phyloP scores from a whole-genome alignment of 2,797 vertebrate genomes.

The Eurystomus glaucurus region DNA sequence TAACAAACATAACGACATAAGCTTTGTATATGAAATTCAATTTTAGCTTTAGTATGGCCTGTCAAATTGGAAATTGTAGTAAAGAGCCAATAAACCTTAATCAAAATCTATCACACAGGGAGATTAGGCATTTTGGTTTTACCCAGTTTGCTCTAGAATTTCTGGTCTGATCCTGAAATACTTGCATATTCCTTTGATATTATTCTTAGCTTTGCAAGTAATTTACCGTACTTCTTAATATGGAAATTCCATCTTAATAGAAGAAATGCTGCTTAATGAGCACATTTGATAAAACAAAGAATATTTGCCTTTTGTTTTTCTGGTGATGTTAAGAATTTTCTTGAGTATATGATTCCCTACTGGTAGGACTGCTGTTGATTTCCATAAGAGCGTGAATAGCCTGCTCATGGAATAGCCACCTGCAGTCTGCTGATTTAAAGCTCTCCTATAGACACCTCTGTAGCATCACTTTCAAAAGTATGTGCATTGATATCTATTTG shows the following conservation, averaged over 20 bases:
- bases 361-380: background rate
- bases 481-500: background rate
- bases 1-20: conserved; percentile 71
- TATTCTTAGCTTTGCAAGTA: conserved; percentile 22
- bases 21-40: conserved; percentile 73
- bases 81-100: conserved; percentile 71
- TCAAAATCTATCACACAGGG: conserved; percentile 61
- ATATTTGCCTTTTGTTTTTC: background rate
- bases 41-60: conserved; percentile 69
- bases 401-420: background rate
- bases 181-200: background rate
- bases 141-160: conserved; percentile 25
- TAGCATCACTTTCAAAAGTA: background rate
- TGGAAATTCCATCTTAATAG: conserved; percentile 5
- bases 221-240: background rate
- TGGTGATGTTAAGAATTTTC: background rate
- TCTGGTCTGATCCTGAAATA: conserved; percentile 18
- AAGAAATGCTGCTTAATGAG: conserved; percentile 4
- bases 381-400: background rate
- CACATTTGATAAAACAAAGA: background rate
- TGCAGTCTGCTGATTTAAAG: background rate
- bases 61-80: conserved; percentile 72
- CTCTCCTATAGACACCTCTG: background rate
- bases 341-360: background rate
- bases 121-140: conserved; percentile 54